Evolutionary conservation across 2,888 invertebrate species (phyloP), one percentile per base, ranked within the genome.

Genomic region (Choristoneura rosaceana): DNA sequence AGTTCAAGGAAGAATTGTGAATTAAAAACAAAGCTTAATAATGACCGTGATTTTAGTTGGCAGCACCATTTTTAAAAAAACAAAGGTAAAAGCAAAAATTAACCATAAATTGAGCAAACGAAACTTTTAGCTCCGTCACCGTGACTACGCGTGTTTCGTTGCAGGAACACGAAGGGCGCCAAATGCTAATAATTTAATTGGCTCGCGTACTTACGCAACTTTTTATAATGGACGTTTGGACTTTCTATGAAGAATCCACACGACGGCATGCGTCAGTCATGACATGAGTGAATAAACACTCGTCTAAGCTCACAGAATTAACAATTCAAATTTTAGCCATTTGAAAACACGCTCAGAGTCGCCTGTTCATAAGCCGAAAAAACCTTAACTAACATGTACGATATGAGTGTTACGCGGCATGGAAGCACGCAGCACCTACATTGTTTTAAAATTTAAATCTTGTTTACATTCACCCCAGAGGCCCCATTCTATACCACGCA

Each of bases 391-490:
- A 68, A 58, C 59, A 58, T 58, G n/a, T 34, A 33, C 65, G 38
- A 67, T 55, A 47, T 38, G 43, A 58, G 55, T 41, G 61, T 34
- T 47, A 25, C 25, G 38, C 52, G 52, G 52, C 17, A 17, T 52
- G 38, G 34, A 17, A 17, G n/a, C 69, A 75, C 65, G 70, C 65
- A 66, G 25, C 63, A 59, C 67, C 66, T 41, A 69, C 62, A 52
- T 84, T 82, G 79, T 83, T 93, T 88, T 88, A 91, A 91, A 89
- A 91, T 92, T 91, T 88, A 91, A 89, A 89, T 85, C 88, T 85
- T 91, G 88, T 92, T 91, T 90, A 89, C 90, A 92, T 92, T 90
- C 90, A 88, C 84, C 87, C 81, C 84, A 80, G 82, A 75, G 75
- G 80, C 78, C 47, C 64, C 61, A 17, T 61, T 61, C 41, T 14